Percentiles rank a stretch among this genome's conserved stretches.
Conservation (phyloP, 2,888 invertebrate species). For the Bhutanitis thaidina region DNA sequence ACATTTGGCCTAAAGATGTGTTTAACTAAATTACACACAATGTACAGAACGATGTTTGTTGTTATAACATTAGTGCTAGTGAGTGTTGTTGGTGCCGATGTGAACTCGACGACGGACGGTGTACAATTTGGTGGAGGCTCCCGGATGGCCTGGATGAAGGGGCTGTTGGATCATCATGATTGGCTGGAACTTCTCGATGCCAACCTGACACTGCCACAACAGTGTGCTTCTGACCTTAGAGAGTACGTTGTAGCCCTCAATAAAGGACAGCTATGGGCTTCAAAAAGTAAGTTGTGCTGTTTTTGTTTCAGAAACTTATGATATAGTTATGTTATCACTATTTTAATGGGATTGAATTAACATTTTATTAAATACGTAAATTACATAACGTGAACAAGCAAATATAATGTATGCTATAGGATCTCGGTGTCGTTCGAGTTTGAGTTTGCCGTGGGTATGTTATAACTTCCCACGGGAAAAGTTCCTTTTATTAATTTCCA, state of each 20-base stretch:
- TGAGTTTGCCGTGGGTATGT: no score
- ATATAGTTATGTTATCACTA: no score
- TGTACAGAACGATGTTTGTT: slow-evolving; percentile 47
- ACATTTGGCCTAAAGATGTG: slow-evolving; percentile 26
- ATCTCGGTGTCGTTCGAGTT: no score
- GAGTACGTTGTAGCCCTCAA: slow-evolving; percentile 78
- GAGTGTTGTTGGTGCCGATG: slow-evolving; percentile 62
- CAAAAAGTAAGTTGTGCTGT: slow-evolving; percentile 83
- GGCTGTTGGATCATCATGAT: slow-evolving; percentile 82
- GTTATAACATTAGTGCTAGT: slow-evolving; percentile 57
- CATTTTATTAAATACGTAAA: no score
- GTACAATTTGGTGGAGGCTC: slow-evolving; percentile 36
- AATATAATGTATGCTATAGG: no score
- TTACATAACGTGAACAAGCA: no score
- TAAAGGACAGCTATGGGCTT: slow-evolving; percentile 87
- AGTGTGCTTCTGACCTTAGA: slow-evolving; percentile 79
- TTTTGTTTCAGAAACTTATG: no score
- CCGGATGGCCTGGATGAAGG: slow-evolving; percentile 82
- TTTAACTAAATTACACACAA: slow-evolving; percentile 19
- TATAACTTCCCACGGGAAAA: no score
- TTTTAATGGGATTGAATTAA: no score
- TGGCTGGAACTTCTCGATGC: slow-evolving; percentile 75
- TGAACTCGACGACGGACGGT: slow-evolving; percentile 43
- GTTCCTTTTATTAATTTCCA: no score
- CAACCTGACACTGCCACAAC: slow-evolving; percentile 51